Base-by-base conservation (phyloP, 2,113 vertebrate genomes). In the Albula glossodonta region DNA sequence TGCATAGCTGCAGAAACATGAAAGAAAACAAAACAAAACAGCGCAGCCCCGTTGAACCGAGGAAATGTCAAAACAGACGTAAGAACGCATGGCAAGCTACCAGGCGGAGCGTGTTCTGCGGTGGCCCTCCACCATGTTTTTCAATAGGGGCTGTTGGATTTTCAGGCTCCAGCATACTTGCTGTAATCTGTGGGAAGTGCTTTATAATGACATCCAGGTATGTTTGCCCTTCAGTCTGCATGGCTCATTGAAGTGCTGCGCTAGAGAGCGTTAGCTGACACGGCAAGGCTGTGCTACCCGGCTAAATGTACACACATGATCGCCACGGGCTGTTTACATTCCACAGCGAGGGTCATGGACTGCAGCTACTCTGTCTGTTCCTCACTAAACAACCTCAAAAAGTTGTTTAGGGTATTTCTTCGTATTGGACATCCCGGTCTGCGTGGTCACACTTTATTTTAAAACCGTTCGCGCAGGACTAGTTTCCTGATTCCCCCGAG, bases 141-240 rank as follows among this genome's bases (percentile, higher is more conserved):
- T 74, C 5, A 1, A 74, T 31, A n/a, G 22, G 70, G 70, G 70
- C 7, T 70, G 63, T n/a, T n/a, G 4, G 8, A 25, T 74, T 74
- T 74, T 31, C 8, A 9, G 70, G 63, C 25, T 9, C n/a, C 10
- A n/a, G 70, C 70, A 31, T 74, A 31, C 70, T 74, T n/a, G 70
- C 70, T 8, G n/a, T 74, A 31, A 31, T 74, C 70, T 74, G 70
- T 74, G 70, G 31, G 70, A 74, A 74, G 70, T 74, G 70, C 22
- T n/a, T 10, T 10, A 10, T 74, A 74, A 74, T 74, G 70, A 74
- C 70, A 74, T 74, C n/a, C 70, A 74, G 70, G 70, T 74, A 74
- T 74, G 70, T 74, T 74, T 74, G 70, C 70, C 70, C 70, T 74
- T 74, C n/a, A 74, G 22, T 74, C 70, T 31, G 70, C 70, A 74